phyloP scores from a whole-genome alignment of 2,797 vertebrate species.

The Lepidocolaptes lacrymiger region DNA sequence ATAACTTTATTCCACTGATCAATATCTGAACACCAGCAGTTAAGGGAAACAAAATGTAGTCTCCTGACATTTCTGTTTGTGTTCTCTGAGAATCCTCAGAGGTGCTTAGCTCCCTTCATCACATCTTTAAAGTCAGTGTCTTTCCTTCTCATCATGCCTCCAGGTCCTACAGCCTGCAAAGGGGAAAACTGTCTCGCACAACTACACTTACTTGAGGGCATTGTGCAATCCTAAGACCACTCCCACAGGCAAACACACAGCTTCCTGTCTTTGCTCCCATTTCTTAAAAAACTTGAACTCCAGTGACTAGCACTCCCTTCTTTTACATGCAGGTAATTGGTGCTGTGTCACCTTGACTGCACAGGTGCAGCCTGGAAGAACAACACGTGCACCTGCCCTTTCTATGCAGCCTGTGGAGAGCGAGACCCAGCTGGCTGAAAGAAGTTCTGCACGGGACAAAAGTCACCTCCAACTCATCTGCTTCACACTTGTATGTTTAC shows the following conservation, averaged over 20 bases:
- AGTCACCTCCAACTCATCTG: neutral
- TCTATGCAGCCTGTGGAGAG: neutral
- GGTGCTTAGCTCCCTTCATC: neutral
- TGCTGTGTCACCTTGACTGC: neutral
- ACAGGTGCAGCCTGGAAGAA: accelerated
- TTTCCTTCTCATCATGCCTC: neutral
- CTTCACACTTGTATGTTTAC: neutral
- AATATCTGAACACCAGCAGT: conserved; percentile 88
- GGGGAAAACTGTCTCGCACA: neutral
- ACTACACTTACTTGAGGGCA: neutral
- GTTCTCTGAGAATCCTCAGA: neutral
- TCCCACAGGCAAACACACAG: neutral
- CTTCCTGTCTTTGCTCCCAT: neutral
- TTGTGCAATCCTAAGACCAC: neutral
- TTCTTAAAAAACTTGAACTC: neutral
- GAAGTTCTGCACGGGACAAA: neutral
- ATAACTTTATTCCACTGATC: conserved; percentile 99
- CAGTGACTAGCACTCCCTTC: neutral
- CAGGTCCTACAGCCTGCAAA: neutral
- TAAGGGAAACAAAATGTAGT: conserved; percentile 78
- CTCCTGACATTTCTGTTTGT: neutral
- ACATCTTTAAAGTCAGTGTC: neutral
- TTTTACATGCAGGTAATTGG: neutral
- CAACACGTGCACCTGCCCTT: accelerated
- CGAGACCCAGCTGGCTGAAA: neutral